Conservation (phyloP, 2,888 invertebrate genomes). For the Tortricodes alternella region DNA sequence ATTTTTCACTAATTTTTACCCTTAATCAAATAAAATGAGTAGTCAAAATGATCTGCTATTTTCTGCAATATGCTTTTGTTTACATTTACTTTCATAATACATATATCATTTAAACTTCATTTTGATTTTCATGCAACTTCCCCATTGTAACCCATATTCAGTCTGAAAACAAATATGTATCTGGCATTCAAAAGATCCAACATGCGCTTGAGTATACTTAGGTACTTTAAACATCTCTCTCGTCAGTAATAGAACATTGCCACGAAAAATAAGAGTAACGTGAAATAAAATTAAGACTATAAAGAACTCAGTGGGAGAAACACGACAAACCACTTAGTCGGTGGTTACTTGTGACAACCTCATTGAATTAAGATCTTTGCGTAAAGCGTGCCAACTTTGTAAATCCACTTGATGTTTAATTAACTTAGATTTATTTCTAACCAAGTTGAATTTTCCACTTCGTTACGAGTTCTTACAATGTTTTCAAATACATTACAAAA, state of each 20-base stretch:
- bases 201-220: background rate
- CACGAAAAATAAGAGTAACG: conserved; percentile 58
- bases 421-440: conserved; percentile 44
- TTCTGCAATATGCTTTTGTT: too few relatives aligned
- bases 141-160: too few relatives aligned
- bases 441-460: conserved; percentile 1
- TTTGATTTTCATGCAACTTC: too few relatives aligned
- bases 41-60: too few relatives aligned
- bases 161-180: too few relatives aligned
- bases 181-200: too few relatives aligned
- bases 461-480: too few relatives aligned
- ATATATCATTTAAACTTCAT: too few relatives aligned
- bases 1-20: too few relatives aligned
- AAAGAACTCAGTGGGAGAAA: conserved; percentile 56
- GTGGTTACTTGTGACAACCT: conserved; percentile 45
- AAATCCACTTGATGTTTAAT: conserved; percentile 40
- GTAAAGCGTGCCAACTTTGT: conserved; percentile 39
- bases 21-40: too few relatives aligned
- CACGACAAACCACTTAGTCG: conserved; percentile 65
- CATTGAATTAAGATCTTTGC: conserved; percentile 47
- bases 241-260: conserved; percentile 43
- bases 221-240: conserved; percentile 5
- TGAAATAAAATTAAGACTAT: conserved; percentile 49
- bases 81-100: too few relatives aligned
- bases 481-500: too few relatives aligned